Conservation (phyloP, 1,140 invertebrate genomes). For the Aphelinus atriplicis region DNA sequence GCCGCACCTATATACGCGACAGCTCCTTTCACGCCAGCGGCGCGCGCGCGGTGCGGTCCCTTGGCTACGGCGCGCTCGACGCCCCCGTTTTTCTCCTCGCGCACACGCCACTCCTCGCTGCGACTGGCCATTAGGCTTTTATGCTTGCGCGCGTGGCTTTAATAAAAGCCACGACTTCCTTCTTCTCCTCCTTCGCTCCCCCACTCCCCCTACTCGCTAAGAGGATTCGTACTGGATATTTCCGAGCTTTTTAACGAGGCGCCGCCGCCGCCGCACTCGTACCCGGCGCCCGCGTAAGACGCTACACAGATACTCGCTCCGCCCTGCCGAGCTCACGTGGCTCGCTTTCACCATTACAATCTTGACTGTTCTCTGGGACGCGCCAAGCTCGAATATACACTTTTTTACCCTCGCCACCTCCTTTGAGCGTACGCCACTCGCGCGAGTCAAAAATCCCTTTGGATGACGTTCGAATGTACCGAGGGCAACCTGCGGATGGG, state of each 20-base stretch:
- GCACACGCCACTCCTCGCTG: conserved; percentile 13
- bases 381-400: no score
- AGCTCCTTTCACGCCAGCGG: background rate
- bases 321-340: no score
- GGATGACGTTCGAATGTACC: no score
- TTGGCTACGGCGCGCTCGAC: background rate
- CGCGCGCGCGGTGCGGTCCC: background rate
- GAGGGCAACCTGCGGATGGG: no score
- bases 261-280: background rate
- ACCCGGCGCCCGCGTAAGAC: no score
- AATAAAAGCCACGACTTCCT: conserved; percentile 12
- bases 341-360: no score
- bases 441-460: no score
- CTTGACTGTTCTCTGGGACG: no score
- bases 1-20: background rate
- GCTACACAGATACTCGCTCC: no score
- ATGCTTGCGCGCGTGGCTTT: conserved; percentile 4
- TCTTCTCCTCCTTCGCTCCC: no score
- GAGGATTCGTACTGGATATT: conserved; percentile 15
- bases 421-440: no score
- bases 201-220: background rate
- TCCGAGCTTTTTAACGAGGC: conserved; percentile 32
- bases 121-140: conserved; percentile 30
- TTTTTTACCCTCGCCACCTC: no score
- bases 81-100: background rate